Base-by-base conservation (phyloP, 2,888 invertebrate genomes). In the Caenorhabditis auriculariae region DNA sequence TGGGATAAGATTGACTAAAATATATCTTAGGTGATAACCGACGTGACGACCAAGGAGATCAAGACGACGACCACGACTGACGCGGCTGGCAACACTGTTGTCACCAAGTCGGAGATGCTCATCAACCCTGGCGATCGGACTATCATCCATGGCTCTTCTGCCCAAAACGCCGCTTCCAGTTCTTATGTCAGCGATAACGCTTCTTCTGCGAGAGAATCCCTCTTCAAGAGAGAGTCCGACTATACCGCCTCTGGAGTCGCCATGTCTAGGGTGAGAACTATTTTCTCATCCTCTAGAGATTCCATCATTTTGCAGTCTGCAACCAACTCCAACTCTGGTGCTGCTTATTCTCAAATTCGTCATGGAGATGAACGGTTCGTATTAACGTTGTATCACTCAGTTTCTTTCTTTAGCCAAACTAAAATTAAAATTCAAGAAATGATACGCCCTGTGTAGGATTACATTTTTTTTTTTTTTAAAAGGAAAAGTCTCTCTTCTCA, bases 11-110 rank as follows among this genome's bases (percentile, higher is more conserved):
- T 15, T 35, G 35, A 15, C 35, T 35, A n/a, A 15, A 35, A 35
- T 35, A 55, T 37, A 49, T 59, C 76, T 15, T 55, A 76, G 28
- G 78, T 81, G 27, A 75, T 70, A 38, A 81, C 82, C 6, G 81
- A 81, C 54, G 75, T 81, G 26, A 81, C 73, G 3, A 74, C 59
- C 17, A 78, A 75, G 37, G 78, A 81, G 46, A 71, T 73, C 45
- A 74, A 63, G 52, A 72, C 70, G 27, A 81, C 80, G 4, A 72
- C 72, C 6, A 75, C 77, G 7, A 78, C 77, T 7, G 80, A 81
- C 42, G 76, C 70, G 7, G 65, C 73, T 26, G 75, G 74, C 23
- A 68, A 74, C 28, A 65, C 65, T 0, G 46, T 57, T 4, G 59
- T 61, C 23, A 67, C 67, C 12, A 68, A 60, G 3, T 49, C 65